Base-by-base conservation (phyloP, 1,140 invertebrate species). In the Drosophila ogumai region DNA sequence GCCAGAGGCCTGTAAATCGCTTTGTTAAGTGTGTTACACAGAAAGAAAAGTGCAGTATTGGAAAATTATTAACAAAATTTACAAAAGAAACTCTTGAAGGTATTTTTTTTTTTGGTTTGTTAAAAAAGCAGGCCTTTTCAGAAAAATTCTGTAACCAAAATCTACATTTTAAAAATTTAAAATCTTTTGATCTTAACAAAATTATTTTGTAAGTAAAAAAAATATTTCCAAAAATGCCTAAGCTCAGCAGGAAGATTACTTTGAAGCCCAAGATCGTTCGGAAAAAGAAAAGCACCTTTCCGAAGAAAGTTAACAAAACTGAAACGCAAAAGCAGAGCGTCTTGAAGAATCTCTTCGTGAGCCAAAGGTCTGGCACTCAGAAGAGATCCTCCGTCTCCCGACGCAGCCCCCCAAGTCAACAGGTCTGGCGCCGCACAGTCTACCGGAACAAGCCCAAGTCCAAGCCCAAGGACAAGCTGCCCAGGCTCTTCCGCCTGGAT, bases 401-500 rank as follows among this genome's bases (percentile, higher is more conserved):
- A 3, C 31, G 32, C 7, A 7, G 9, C n/a, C 0, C 12, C 17
- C 34, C 13, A 5, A 19, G 3, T 8, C 67, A 67, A 4, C 44
- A 54, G 6, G 28, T 76, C 8, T 79, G 76, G 75, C 84, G 76
- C 1, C 63, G 57, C 10, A 88, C 71, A 1, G 49, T 68, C 13
- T 57, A 77, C 0, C 19, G 66, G 3, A 49, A 12, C 0, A 86
- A 80, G 28, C 60, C 71, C 0, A 88, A 77, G 19, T 6, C 71
- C 0, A 88, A 73, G 31, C 6, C n/a, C 10, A 59, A 56, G 15
- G 7, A 15, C 0, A 38, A 38, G 38, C 2, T 87, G 0, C 82
- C 82, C 0, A 49, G 44, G 17, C 25, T 88, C 9, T 87, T 87
- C n/a, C 80, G 84, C 0, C 19, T 63, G 22, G 82, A 87, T 38